Percentiles rank a stretch among this genome's conserved stretches.
These are phyloP conservation scores for Dolichopus griseipennis DNA, from an alignment of 2,888 invertebrate genomes.

Conservation along the genomic window DNA sequence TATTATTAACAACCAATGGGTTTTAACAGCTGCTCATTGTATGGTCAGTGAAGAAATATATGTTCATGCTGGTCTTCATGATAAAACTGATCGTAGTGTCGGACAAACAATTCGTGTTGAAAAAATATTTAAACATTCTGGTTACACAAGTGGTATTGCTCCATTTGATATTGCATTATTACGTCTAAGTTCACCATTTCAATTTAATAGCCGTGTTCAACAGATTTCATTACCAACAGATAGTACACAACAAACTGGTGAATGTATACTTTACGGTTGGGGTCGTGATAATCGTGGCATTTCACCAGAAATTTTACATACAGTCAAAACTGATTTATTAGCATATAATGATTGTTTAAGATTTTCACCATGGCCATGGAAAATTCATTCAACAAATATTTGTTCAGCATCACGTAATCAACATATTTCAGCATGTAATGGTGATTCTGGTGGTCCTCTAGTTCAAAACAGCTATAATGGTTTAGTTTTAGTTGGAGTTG, in stretches of 20 bases:
- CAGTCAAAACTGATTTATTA: constrained; percentile 29
- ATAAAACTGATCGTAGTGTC: constrained; percentile 25
- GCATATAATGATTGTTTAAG: constrained; percentile 23
- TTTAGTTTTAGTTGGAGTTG: constrained; percentile 39
- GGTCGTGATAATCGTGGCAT: constrained; percentile 29
- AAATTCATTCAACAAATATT: constrained; percentile 27
- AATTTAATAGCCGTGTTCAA: constrained; percentile 26
- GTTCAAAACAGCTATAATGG: constrained; percentile 19
- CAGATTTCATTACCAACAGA: constrained; percentile 16
- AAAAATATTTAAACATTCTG: constrained; percentile 32
- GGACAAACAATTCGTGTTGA: constrained; percentile 29
- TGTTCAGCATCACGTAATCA: constrained; percentile 25
- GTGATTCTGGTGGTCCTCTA: constrained; percentile 42
- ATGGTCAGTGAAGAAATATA: constrained; percentile 30
- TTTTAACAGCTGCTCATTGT: constrained; percentile 42
- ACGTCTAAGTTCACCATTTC: constrained; percentile 27
- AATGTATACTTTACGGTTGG: constrained; percentile 28
- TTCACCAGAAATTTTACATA: constrained; percentile 30
- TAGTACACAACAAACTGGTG: constrained; percentile 15
- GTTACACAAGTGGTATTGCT: constrained; percentile 37
- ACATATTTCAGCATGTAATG: constrained; percentile 41
- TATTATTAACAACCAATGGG: constrained; percentile 29
- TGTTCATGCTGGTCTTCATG: constrained; percentile 41
- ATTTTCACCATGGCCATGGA: constrained; percentile 24
- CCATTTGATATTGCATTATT: constrained; percentile 50